Evolutionary conservation across 2,113 vertebrate species (phyloP).

Genomic region (Plecturocebus donacophilus): DNA sequence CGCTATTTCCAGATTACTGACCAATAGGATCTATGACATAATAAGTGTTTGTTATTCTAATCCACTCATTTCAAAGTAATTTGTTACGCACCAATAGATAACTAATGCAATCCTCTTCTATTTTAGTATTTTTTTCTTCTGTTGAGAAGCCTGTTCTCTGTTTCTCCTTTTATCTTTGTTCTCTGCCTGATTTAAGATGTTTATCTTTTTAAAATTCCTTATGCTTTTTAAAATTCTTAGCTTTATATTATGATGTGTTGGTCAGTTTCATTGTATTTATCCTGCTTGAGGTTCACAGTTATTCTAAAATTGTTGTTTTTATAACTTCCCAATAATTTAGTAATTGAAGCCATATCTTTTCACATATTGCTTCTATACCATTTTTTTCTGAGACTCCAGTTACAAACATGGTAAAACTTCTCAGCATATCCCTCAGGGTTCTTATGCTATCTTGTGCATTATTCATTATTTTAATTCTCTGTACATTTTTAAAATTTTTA

Average conservation of each 20-base stretch:
- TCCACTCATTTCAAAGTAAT: neutral
- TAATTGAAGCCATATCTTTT: neutral
- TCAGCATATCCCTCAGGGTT: neutral
- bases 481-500: no score
- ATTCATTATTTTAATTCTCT: neutral
- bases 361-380: neutral
- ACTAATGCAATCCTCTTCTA: neutral
- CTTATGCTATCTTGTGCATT: neutral
- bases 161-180: neutral
- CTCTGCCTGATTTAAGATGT: neutral
- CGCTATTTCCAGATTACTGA: neutral
- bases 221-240: neutral
- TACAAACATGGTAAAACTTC: neutral
- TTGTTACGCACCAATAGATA: neutral
- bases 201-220: neutral
- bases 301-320: neutral
- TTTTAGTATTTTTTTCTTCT: neutral
- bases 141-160: neutral
- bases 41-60: neutral
- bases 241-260: neutral
- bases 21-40: neutral
- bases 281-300: neutral
- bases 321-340: neutral
- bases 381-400: neutral
- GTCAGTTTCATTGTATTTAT: neutral